Conservation (phyloP, 2,797 vertebrate species). For the Parauchenoglanis ngamensis region DNA sequence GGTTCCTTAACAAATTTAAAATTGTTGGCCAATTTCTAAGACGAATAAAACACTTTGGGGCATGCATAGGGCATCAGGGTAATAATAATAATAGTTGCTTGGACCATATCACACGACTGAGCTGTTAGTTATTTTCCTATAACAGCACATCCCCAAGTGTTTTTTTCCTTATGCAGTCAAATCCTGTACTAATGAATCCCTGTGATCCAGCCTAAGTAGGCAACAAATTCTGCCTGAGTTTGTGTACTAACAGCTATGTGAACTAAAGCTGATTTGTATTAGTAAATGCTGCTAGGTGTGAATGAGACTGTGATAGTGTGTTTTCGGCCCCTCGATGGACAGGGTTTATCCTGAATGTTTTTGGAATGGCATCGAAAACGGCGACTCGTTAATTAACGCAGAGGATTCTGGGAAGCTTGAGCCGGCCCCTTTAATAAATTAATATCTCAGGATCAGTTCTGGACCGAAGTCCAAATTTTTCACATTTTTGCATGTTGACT, state of each 20-base stretch:
- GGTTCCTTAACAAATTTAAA: not conserved
- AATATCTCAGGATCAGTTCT: not conserved
- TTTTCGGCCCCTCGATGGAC: not conserved
- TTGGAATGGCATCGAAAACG: no score
- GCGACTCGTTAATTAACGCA: no score
- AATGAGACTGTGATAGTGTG: not conserved
- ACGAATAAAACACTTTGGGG: not conserved
- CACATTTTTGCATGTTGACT: slow-evolving; percentile 5
- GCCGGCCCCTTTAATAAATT: not conserved
- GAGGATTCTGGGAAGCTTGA: no score
- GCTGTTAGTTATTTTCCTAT: not conserved
- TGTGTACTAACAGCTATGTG: no score
- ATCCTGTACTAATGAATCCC: not conserved
- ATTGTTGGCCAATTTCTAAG: not conserved
- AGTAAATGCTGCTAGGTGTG: not conserved
- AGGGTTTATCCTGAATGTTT: not conserved
- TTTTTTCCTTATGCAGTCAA: not conserved
- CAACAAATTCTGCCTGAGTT: not conserved
- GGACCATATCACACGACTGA: not conserved
- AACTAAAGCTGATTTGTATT: not conserved
- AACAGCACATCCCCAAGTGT: not conserved
- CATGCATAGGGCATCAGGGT: not conserved
- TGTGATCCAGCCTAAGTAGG: not conserved
- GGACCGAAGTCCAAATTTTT: not conserved
- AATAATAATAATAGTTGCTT: not conserved